Evolutionary conservation across 1,140 invertebrate species (phyloP), one percentile per base, ranked within the genome.

Genomic region (Panulirus ornatus): DNA sequence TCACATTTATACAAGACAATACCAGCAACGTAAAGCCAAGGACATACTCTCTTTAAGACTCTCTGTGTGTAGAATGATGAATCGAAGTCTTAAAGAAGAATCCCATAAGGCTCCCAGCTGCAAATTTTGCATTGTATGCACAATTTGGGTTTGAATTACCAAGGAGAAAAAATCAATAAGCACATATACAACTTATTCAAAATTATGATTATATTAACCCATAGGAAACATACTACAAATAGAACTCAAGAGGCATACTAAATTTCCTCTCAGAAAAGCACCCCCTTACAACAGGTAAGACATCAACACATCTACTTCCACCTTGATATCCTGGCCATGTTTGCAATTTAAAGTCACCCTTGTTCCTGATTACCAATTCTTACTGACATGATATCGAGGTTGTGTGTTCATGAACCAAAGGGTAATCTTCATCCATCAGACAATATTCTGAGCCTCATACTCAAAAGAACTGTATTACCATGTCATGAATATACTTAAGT

Each of bases 201-300:
- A 84, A 84, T 84, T 66, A 89, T 73, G 78, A 89, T 89, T 83
- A 83, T 84, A 83, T 73, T 84, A 84, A 89, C 88, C 88, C 88
- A 89, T 89, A 84, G 22, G 71, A 83, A 84, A 89, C 79, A 75
- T 54, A 58, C 81, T 88, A 84, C 87, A 70, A 70, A 89, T 83
- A 89, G 79, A 89, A 89, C 79, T 83, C 70, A 75, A 88, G 75
- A 87, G 88, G 78, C 88, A 75, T 89, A 54, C 34, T 83, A 75
- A 63, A 86, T 71, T 40, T 86, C 84, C 84, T 86, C 84, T 85
- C 84, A 85, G 66, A 86, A 83, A 86, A 86, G 84, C 84, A 86
- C 84, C 84, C n/a, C 84, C 84, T 75, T 86, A 86, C 71, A 86
- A 86, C 38, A 86, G 70, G 44, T 19, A 85, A 85, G 70, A 86